Evolutionary conservation across 2,113 vertebrate species (phyloP).

Genomic region (Podiceps cristatus): DNA sequence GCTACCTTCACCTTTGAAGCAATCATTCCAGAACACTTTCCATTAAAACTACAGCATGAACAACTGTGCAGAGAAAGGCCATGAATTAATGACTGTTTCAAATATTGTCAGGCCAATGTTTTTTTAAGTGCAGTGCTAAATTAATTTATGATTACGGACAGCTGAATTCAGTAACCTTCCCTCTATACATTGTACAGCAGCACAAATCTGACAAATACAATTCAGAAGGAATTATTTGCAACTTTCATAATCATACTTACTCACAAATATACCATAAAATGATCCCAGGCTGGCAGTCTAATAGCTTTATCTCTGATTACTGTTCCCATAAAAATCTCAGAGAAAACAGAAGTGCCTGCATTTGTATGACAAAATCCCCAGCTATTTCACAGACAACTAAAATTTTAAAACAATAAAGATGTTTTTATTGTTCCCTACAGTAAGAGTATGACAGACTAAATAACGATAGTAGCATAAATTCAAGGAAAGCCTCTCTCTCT

Average conservation of each 20-base stretch:
- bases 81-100: background rate
- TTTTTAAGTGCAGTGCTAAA: background rate
- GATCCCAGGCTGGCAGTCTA: conserved; percentile 41
- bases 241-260: conserved; percentile 9
- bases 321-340: conserved; percentile 49
- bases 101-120: background rate
- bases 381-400: conserved; percentile 49
- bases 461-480: conserved; percentile 5
- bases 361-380: conserved; percentile 49
- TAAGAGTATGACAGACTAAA: conserved; percentile 50
- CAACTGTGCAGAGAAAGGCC: background rate
- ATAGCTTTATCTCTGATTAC: conserved; percentile 57
- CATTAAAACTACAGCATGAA: background rate
- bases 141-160: conserved; percentile 12
- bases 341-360: conserved; percentile 41
- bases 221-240: conserved; percentile 24
- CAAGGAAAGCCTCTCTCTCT: background rate
- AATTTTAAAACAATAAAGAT: conserved; percentile 60
- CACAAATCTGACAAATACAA: conserved; percentile 31
- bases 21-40: background rate
- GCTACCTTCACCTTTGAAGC: background rate
- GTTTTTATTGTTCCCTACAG: conserved; percentile 48
- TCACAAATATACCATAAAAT: conserved; percentile 3
- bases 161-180: background rate
- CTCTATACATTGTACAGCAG: background rate